phyloP scores from a whole-genome alignment of 2,113 vertebrate genomes.

The Zosterops borbonicus region DNA sequence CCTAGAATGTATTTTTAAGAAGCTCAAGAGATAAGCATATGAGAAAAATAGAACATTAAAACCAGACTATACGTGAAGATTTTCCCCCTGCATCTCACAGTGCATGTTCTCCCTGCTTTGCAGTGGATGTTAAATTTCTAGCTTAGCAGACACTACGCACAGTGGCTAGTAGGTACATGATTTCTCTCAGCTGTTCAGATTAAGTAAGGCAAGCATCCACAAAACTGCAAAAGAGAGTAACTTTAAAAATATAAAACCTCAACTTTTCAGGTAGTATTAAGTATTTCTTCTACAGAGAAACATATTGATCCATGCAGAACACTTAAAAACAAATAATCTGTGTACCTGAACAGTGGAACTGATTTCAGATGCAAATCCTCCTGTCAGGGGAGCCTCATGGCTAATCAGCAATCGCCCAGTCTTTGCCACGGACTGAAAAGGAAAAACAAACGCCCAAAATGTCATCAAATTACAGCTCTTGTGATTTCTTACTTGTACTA shows the following conservation, averaged over 20 bases:
- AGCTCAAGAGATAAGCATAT: background rate
- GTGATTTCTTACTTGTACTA: background rate
- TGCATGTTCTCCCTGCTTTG: background rate
- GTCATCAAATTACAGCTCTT: background rate
- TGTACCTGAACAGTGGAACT: conserved; percentile 93
- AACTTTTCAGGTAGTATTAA: background rate
- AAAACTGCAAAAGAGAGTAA: background rate
- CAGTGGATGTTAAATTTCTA: background rate
- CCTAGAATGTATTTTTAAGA: background rate
- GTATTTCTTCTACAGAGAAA: background rate
- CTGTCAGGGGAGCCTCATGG: conserved; percentile 94
- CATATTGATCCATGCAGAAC: background rate
- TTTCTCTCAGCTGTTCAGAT: background rate
- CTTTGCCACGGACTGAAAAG: conserved; percentile 90
- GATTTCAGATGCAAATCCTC: conserved; percentile 96
- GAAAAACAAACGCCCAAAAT: background rate
- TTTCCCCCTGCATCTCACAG: background rate
- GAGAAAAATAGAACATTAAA: background rate
- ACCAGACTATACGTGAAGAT: background rate
- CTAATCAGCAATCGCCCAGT: conserved; percentile 93
- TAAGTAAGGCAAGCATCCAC: background rate
- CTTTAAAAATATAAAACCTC: background rate
- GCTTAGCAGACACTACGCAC: background rate
- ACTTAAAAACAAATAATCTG: background rate
- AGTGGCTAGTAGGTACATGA: background rate